Percentiles rank a stretch among this genome's conserved stretches.
Evolutionary conservation across 2,888 invertebrate species (phyloP).

Genomic region (Microplitis deprimator): DNA sequence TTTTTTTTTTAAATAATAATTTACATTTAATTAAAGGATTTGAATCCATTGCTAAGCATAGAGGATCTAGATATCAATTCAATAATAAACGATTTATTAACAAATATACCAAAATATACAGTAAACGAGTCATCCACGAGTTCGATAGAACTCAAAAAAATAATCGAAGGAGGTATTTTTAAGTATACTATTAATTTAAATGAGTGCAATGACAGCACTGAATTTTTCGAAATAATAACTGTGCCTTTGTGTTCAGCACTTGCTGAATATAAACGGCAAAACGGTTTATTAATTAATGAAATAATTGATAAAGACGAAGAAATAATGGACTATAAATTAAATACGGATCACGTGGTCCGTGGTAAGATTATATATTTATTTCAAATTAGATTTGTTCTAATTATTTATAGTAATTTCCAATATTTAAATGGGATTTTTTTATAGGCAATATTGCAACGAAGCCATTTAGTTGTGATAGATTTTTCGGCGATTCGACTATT

Average conservation of each 20-base stretch:
- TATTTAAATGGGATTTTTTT: too few species aligned
- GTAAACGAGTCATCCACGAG: conserved; percentile 46
- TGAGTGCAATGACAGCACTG: conserved; percentile 49
- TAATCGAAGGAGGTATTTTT: conserved; percentile 57
- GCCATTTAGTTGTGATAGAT: too few species aligned
- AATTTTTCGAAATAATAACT: conserved; percentile 60
- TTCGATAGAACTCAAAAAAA: conserved; percentile 55
- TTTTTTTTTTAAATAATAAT: too few species aligned
- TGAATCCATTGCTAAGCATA: conserved; percentile 60
- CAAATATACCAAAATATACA: conserved; percentile 55
- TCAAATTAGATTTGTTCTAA: too few species aligned
- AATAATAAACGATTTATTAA: conserved; percentile 55
- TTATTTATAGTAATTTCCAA: too few species aligned
- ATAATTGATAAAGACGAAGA: conserved; percentile 64
- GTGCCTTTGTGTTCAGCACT: conserved; percentile 57
- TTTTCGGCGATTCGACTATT: too few species aligned
- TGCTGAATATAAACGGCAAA: conserved; percentile 54
- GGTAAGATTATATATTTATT: too few species aligned
- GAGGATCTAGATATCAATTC: conserved; percentile 52
- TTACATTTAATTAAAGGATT: conserved; percentile 48
- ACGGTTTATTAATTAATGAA: conserved; percentile 56
- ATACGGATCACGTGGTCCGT: too few species aligned
- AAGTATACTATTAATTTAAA: conserved; percentile 59
- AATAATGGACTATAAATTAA: conserved; percentile 46
- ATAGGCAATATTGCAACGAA: too few species aligned